Conservation (phyloP, 2,797 vertebrate species). For the Argya squamiceps region DNA sequence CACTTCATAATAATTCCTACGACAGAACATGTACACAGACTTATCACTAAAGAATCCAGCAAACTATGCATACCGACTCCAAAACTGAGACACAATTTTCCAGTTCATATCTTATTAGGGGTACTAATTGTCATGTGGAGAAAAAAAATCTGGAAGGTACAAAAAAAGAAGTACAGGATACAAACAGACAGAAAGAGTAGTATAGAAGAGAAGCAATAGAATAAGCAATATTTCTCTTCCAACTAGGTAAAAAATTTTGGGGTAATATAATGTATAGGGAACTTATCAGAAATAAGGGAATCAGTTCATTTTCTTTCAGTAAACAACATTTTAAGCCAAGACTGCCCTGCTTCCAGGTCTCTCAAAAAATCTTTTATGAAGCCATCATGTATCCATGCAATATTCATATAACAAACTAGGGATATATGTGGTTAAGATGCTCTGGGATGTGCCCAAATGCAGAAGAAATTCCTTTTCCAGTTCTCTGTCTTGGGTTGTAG, state of each 20-base stretch:
- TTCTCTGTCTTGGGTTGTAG: too few relatives aligned
- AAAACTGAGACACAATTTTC: not conserved
- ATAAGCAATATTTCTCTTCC: not conserved
- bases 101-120: not conserved
- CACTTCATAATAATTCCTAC: not conserved
- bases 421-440: not conserved
- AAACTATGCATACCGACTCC: not conserved
- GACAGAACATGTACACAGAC: not conserved
- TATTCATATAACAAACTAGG: not conserved
- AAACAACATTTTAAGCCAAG: not conserved
- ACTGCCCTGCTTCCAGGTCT: not conserved
- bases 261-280: rapidly evolving
- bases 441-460: not conserved
- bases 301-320: not conserved
- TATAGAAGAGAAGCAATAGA: not conserved
- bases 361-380: not conserved
- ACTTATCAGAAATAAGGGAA: not conserved
- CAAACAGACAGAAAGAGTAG: not conserved
- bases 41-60: not conserved
- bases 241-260: rapidly evolving
- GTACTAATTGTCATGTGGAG: not conserved
- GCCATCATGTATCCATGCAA: rapidly evolving
- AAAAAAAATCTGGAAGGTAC: not conserved
- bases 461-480: not conserved
- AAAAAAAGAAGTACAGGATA: not conserved